These are phyloP conservation scores for Apeltes quadracus DNA, from an alignment of 2,113 vertebrate genomes.

Conservation along the genomic window DNA sequence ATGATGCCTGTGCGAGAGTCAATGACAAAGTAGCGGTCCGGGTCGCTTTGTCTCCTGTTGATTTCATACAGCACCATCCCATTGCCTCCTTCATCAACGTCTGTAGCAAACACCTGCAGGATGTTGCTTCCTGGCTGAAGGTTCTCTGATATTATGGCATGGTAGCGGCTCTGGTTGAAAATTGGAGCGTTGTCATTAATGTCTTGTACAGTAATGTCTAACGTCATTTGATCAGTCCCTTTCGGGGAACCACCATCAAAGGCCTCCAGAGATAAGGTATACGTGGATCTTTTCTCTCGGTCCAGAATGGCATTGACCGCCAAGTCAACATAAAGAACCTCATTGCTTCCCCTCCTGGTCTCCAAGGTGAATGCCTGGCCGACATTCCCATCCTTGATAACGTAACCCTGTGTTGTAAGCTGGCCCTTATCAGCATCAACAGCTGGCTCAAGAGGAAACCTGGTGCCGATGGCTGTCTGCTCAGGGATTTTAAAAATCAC, in stretches of 20 bases:
- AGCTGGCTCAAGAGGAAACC: slow-evolving; percentile 92
- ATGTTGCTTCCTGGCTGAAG: slow-evolving; percentile 91
- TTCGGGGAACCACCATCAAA: slow-evolving; percentile 94
- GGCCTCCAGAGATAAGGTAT: slow-evolving; percentile 89
- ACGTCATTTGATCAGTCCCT: slow-evolving; percentile 85
- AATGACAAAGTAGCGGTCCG: slow-evolving; percentile 90
- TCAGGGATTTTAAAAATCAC: slow-evolving; percentile 89
- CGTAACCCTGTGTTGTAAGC: slow-evolving; percentile 91
- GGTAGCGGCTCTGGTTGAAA: slow-evolving; percentile 98
- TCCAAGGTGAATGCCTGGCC: slow-evolving; percentile 92
- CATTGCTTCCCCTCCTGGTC: slow-evolving; percentile 87
- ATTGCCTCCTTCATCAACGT: slow-evolving; percentile 91
- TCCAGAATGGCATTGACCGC: slow-evolving; percentile 88
- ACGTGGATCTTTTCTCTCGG: slow-evolving; percentile 88
- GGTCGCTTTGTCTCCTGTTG: slow-evolving; percentile 94
- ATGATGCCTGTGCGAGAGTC: slow-evolving; percentile 89
- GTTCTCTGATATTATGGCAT: slow-evolving; percentile 93
- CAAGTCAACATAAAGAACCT: slow-evolving; percentile 89
- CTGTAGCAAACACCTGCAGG: slow-evolving; percentile 93
- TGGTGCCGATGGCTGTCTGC: slow-evolving; percentile 88
- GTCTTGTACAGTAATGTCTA: slow-evolving; percentile 91
- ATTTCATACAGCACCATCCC: slow-evolving; percentile 95
- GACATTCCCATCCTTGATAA: slow-evolving; percentile 88
- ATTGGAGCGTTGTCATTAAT: slow-evolving; percentile 95
- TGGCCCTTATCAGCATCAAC: slow-evolving; percentile 89